Evolutionary conservation across 2,888 invertebrate species (phyloP).

Genomic region (Eucera pruinosa): DNA sequence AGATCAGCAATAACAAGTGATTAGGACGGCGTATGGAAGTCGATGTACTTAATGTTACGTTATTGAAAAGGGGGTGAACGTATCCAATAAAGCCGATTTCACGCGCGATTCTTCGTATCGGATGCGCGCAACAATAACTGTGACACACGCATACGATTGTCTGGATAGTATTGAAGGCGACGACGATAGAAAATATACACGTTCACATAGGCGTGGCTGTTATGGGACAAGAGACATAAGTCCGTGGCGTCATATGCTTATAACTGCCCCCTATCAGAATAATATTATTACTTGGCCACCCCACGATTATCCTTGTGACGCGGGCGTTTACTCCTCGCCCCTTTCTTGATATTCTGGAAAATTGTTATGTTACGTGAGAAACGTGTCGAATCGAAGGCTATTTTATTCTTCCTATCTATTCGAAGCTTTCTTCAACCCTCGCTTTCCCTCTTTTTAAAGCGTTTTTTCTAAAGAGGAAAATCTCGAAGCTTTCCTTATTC

Average conservation of each 20-base stretch:
- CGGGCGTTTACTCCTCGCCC: conserved; percentile 37
- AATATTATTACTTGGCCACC: conserved; percentile 80
- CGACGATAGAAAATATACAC: conserved; percentile 67
- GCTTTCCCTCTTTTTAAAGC: background rate
- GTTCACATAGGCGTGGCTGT: conserved; percentile 58
- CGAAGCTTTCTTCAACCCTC: background rate
- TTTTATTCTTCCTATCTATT: conserved; percentile 46
- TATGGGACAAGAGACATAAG: conserved; percentile 80
- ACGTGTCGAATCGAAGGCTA: conserved; percentile 56
- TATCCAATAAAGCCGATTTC: conserved; percentile 83
- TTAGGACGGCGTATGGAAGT: conserved; percentile 49
- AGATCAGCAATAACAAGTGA: conserved; percentile 28
- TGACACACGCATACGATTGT: conserved; percentile 51
- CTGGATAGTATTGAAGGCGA: conserved; percentile 26
- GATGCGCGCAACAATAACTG: conserved; percentile 70
- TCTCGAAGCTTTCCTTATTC: background rate
- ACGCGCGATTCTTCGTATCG: conserved; percentile 78
- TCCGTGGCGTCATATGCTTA: conserved; percentile 82
- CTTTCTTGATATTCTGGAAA: conserved; percentile 42
- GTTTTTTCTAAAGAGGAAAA: conserved; percentile 5
- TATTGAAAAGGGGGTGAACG: conserved; percentile 54
- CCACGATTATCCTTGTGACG: conserved; percentile 58
- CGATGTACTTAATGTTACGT: conserved; percentile 65
- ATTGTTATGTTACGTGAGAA: conserved; percentile 61
- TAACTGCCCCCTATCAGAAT: conserved; percentile 81